A percentile compares a stretch with the other conserved stretches of the same genome.
These are phyloP conservation scores for Eulemur mongoz DNA, from an alignment of 2,797 vertebrate genomes.

Conservation along the genomic window DNA sequence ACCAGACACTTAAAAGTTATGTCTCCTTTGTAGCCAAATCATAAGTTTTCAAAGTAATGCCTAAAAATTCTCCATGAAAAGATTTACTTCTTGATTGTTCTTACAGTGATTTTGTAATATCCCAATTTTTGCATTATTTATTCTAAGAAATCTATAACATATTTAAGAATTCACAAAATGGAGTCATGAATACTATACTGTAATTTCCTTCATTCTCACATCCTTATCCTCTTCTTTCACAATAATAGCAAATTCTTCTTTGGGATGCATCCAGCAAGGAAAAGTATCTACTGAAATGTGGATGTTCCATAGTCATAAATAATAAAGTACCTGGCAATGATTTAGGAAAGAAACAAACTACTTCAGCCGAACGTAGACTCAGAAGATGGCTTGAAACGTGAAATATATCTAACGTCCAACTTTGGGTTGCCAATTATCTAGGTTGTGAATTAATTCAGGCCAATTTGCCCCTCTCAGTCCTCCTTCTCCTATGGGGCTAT, in stretches of 20 bases:
- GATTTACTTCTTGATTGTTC: constrained; percentile 24
- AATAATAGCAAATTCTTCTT: not conserved
- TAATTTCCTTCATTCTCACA: not conserved
- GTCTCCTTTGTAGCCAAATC: not conserved
- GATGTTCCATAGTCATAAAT: not conserved
- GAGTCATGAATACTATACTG: not conserved
- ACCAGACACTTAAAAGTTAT: not conserved
- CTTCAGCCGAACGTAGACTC: not conserved
- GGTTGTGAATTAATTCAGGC: constrained; percentile 15
- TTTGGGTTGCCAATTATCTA: not conserved
- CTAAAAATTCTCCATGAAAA: not conserved
- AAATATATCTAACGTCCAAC: constrained; percentile 33
- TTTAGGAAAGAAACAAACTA: not conserved
- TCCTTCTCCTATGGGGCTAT: not conserved
- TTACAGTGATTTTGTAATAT: not conserved
- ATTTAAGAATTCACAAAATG: constrained; percentile 48
- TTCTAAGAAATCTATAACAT: not conserved
- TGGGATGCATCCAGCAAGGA: not conserved
- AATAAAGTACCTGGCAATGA: not conserved
- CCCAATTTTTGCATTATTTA: not conserved
- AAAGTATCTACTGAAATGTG: not conserved
- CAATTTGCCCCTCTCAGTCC: not conserved
- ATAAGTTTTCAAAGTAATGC: constrained; percentile 15
- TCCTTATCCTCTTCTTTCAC: not conserved
- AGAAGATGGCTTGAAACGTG: constrained; percentile 43